Evolutionary conservation across 1,140 invertebrate genomes (phyloP).

Genomic region (Prorops nasuta): DNA sequence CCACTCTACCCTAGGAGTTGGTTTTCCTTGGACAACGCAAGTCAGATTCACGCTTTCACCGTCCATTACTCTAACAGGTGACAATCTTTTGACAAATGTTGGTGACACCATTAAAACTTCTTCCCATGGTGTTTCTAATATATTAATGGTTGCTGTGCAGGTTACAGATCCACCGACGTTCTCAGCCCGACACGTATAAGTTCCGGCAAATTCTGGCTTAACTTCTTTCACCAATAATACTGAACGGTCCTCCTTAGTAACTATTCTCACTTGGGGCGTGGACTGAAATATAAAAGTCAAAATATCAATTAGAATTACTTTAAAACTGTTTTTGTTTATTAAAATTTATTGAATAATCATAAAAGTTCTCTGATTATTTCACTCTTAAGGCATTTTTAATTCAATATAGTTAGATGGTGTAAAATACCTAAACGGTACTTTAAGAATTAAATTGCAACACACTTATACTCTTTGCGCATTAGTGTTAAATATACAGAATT

Average conservation of each 20-base stretch:
- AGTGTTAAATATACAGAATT: too few species aligned
- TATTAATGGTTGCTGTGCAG: constrained; percentile 73
- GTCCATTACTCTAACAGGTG: constrained; percentile 84
- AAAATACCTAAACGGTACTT: too few species aligned
- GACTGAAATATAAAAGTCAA: constrained; percentile 53
- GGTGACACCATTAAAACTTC: constrained; percentile 69
- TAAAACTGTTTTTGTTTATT: not conserved
- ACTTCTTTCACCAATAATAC: constrained; percentile 78
- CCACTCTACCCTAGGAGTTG: constrained; percentile 81
- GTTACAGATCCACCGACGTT: constrained; percentile 84
- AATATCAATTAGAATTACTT: constrained; percentile 24
- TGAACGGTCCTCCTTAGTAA: constrained; percentile 76
- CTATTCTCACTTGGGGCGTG: constrained; percentile 67
- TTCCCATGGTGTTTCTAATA: constrained; percentile 65
- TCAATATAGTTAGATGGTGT: too few species aligned
- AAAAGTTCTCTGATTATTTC: not conserved
- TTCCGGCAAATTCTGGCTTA: constrained; percentile 69
- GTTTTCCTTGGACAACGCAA: constrained; percentile 76
- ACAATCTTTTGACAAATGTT: constrained; percentile 70
- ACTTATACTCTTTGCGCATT: too few species aligned
- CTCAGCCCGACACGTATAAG: constrained; percentile 85
- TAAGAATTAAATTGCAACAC: too few species aligned
- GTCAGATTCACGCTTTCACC: constrained; percentile 81
- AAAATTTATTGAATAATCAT: not conserved
- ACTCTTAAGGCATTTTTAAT: too few species aligned